Percentiles rank a stretch among this genome's conserved stretches.
These are phyloP conservation scores for Drosophila aldrichi DNA, from an alignment of 2,888 invertebrate species.

Conservation along the genomic window DNA sequence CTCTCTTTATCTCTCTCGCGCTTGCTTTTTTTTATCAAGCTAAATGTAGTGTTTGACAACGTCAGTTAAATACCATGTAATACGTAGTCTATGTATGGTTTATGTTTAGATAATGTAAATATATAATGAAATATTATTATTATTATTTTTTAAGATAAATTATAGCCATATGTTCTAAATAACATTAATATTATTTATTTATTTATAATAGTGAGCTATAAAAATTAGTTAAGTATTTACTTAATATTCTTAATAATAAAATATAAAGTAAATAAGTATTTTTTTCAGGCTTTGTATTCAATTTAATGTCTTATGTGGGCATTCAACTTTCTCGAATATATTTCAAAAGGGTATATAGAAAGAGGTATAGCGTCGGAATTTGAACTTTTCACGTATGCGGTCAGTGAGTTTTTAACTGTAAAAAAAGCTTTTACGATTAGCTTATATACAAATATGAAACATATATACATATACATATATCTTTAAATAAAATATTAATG, in stretches of 20 bases:
- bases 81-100: too few species aligned
- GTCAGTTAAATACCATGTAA: background rate
- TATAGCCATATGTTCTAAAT: background rate
- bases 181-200: too few species aligned
- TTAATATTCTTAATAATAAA: too few species aligned
- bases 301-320: background rate
- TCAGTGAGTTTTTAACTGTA: conserved; percentile 23
- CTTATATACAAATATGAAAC: conserved; percentile 18
- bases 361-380: conserved; percentile 23
- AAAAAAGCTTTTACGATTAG: conserved; percentile 51
- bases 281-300: too few species aligned
- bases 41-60: background rate
- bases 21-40: background rate
- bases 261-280: too few species aligned
- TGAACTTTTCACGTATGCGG: conserved; percentile 39
- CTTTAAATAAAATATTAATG: background rate
- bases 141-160: too few species aligned
- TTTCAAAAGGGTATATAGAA: conserved; percentile 18
- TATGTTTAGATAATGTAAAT: too few species aligned
- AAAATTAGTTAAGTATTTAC: too few species aligned
- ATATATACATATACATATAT: background rate
- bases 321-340: background rate
- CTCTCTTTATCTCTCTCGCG: background rate
- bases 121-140: too few species aligned
- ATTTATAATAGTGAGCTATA: too few species aligned